Evolutionary conservation across 2,888 invertebrate species (phyloP), one percentile per base, ranked within the genome.

Genomic region (Perdita meconis): DNA sequence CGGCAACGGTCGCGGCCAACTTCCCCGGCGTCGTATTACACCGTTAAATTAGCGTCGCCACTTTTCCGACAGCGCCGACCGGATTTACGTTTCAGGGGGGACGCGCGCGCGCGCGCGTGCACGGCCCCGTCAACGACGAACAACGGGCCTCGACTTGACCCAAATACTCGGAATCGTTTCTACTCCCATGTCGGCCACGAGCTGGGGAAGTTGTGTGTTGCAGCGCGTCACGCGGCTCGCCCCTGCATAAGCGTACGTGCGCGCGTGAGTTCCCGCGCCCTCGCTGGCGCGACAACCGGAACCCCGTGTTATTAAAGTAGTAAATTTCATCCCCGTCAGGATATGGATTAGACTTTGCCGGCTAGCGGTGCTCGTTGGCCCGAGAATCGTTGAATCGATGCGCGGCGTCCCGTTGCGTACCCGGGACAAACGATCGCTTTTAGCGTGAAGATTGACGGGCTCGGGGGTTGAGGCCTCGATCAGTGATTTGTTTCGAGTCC

Each of bases 161-260:
- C 79, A 80, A 87, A 87, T 87, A 83, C 80, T 71, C 80, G 77
- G 79, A 85, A 87, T 86, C 85, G 83, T 82, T 87, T 65, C 86
- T 72, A 78, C 56, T 30, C 76, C 63, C n/a, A n/a, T n/a, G 77
- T 81, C 73, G 68, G 80, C 70, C 82, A 72, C 68, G 65, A 71
- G 78, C 75, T 75, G 47, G 63, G 69, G 47, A 77, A 84, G 80
- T 80, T 70, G 73, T 61, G 74, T 75, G 81, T 78, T 47, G 47
- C 22, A 19, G 73, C 72, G 61, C 47, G 55, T 60, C 51, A 22
- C 40, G 53, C 19, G 19, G 36, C 40, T n/a, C n/a, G 55, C 57
- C 63, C 57, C 59, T 67, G 60, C 73, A 57, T 53, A 67, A 60
- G 69, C 42, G 69, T 57, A 59, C 10, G 42, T 30, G 64, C 61